Percentiles rank a stretch among this genome's conserved stretches.
phyloP scores from a whole-genome alignment of 2,113 vertebrate species.

The Channa maculata region DNA sequence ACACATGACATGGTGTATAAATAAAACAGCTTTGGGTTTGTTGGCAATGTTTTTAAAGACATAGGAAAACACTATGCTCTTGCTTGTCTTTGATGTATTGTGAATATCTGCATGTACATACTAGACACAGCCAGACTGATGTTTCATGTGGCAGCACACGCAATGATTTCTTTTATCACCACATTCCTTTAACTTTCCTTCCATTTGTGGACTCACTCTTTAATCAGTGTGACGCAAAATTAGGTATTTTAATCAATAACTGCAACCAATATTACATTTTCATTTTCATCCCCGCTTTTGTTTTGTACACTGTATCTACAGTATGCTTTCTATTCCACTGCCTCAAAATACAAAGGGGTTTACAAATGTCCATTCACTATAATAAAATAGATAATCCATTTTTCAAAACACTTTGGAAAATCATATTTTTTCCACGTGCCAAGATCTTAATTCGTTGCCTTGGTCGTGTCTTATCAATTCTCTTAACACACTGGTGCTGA shows the following conservation, averaged over 20 bases:
- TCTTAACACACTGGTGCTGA: too few species aligned
- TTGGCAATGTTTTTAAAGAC: not conserved
- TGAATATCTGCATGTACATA: not conserved
- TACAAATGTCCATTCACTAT: too few species aligned
- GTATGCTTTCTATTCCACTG: conserved; percentile 31
- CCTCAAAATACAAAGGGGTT: conserved; percentile 14
- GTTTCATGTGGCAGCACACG: not conserved
- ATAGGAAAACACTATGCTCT: not conserved
- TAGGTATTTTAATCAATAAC: conserved; percentile 5
- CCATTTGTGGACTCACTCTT: not conserved
- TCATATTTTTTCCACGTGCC: too few species aligned
- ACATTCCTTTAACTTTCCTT: not conserved
- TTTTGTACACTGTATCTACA: conserved; percentile 6
- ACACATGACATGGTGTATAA: not conserved
- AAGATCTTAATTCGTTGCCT: too few species aligned
- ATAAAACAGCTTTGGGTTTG: not conserved
- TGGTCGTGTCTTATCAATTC: too few species aligned
- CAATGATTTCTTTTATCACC: not conserved
- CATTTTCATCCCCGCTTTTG: conserved; percentile 23
- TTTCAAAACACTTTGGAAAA: too few species aligned
- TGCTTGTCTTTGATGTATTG: not conserved
- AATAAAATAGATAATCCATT: too few species aligned
- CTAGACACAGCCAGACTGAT: not conserved
- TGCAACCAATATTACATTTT: conserved; percentile 19
- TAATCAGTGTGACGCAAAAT: conserved; percentile 9